Evolutionary conservation across 2,113 vertebrate species (phyloP).

Genomic region (Pelmatolapia mariae): DNA sequence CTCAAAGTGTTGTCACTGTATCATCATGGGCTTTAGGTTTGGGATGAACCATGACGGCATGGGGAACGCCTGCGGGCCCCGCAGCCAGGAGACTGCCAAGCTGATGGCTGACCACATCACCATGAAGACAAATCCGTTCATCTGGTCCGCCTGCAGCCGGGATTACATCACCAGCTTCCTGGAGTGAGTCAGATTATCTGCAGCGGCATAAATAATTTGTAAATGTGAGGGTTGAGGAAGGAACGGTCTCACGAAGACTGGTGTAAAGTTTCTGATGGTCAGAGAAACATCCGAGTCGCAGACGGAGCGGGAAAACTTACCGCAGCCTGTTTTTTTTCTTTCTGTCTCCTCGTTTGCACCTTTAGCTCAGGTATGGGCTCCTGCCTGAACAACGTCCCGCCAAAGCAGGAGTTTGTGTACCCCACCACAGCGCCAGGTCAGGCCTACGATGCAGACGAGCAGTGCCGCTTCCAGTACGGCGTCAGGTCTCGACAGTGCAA

Average conservation of each 20-base stretch:
- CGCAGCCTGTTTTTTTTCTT: neutral
- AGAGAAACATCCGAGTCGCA: neutral
- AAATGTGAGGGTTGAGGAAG: neutral
- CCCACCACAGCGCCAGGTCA: conserved; percentile 94
- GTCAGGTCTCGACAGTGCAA: conserved; percentile 99
- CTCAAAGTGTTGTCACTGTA: conserved; percentile 27
- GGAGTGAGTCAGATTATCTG: conserved; percentile 81
- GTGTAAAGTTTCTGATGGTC: neutral
- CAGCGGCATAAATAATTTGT: conserved; percentile 24
- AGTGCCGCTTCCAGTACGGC: conserved; percentile 97
- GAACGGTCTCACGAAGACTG: neutral
- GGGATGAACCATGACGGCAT: conserved; percentile 98
- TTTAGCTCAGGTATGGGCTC: conserved; percentile 90
- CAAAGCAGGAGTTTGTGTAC: conserved; percentile 93
- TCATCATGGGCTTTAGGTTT: conserved; percentile 75
- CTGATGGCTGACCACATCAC: conserved; percentile 99
- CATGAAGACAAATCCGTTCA: conserved; percentile 98
- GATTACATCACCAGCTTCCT: conserved; percentile 99
- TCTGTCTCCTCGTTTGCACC: neutral
- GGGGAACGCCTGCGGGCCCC: conserved; percentile 90
- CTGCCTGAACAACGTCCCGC: conserved; percentile 92
- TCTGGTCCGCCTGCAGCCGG: conserved; percentile 95
- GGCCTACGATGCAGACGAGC: conserved; percentile 93
- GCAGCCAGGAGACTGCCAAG: conserved; percentile 92
- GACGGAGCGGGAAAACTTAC: neutral